phyloP scores from a whole-genome alignment of 2,888 invertebrate species.

The Ophion ellenae region DNA sequence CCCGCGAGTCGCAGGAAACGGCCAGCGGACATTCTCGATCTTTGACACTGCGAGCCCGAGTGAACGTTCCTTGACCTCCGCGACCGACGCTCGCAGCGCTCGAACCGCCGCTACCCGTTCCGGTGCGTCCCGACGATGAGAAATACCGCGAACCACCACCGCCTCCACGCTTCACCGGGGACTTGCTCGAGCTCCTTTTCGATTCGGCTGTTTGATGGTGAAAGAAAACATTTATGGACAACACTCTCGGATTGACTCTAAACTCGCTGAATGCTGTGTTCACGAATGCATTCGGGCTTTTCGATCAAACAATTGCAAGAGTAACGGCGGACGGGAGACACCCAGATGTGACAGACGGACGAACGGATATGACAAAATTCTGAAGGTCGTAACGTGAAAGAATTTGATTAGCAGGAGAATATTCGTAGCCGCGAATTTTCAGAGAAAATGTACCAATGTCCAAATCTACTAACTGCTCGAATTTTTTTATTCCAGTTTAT shows the following conservation, averaged over 20 bases:
- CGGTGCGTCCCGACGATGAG: conserved; percentile 77
- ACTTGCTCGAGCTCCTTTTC: conserved; percentile 86
- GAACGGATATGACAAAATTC: too few species aligned
- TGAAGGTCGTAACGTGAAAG: too few species aligned
- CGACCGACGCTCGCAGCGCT: conserved; percentile 70
- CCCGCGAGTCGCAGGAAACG: conserved; percentile 93
- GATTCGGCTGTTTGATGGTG: conserved; percentile 74
- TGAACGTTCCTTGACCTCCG: conserved; percentile 74
- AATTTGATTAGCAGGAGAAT: too few species aligned
- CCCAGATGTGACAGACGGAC: too few species aligned
- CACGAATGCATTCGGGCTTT: too few species aligned
- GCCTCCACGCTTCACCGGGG: conserved; percentile 87
- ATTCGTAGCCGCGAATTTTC: too few species aligned
- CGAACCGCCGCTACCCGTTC: conserved; percentile 70
- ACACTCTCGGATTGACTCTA: background rate
- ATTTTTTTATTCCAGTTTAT: too few species aligned
- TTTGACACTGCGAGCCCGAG: conserved; percentile 82
- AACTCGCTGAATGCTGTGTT: too few species aligned
- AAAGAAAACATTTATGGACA: background rate
- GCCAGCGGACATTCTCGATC: conserved; percentile 93
- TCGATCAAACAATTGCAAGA: too few species aligned
- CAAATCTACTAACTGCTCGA: too few species aligned
- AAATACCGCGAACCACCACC: conserved; percentile 81
- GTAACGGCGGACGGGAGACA: too few species aligned
- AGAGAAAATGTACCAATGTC: too few species aligned